phyloP scores from a whole-genome alignment of 2,888 invertebrate genomes.

The Sussaba pulchella region DNA sequence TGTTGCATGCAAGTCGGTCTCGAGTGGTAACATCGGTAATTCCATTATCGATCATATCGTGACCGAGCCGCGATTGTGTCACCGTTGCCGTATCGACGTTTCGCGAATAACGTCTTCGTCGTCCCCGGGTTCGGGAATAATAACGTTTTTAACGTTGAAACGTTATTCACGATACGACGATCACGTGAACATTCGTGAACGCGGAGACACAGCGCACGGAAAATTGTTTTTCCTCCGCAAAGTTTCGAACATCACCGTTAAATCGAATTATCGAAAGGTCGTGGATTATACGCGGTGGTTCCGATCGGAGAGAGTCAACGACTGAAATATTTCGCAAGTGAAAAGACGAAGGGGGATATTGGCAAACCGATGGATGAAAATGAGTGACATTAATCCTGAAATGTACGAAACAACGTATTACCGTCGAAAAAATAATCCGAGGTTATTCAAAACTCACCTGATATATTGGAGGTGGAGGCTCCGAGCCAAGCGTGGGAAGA shows the following conservation, averaged over 20 bases:
- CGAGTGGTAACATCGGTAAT: constrained; percentile 30
- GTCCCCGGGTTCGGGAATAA: constrained; percentile 44
- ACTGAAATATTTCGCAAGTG: constrained; percentile 10
- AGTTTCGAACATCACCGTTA: too few species aligned
- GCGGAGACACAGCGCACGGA: constrained; percentile 14
- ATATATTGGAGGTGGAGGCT: constrained; percentile 94
- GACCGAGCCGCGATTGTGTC: constrained; percentile 51
- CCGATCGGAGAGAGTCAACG: not conserved
- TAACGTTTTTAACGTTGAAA: constrained; percentile 45
- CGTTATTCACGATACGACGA: constrained; percentile 59
- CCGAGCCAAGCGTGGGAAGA: constrained; percentile 97
- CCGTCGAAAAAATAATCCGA: constrained; percentile 6
- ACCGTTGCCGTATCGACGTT: constrained; percentile 44
- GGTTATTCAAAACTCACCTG: constrained; percentile 90
- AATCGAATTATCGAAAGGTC: constrained; percentile 60
- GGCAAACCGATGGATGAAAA: not conserved
- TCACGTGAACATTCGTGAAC: constrained; percentile 2
- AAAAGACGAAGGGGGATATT: constrained; percentile 12
- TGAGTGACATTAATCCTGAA: constrained; percentile 45
- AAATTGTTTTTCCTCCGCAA: constrained; percentile 20
- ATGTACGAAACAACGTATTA: constrained; percentile 58
- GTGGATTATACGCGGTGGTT: not conserved
- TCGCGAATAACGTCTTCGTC: constrained; percentile 48
- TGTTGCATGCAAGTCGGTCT: constrained; percentile 40
- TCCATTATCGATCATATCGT: constrained; percentile 56